These are phyloP conservation scores for Falco punctatus DNA, from an alignment of 2,113 vertebrate genomes.

Conservation along the genomic window DNA sequence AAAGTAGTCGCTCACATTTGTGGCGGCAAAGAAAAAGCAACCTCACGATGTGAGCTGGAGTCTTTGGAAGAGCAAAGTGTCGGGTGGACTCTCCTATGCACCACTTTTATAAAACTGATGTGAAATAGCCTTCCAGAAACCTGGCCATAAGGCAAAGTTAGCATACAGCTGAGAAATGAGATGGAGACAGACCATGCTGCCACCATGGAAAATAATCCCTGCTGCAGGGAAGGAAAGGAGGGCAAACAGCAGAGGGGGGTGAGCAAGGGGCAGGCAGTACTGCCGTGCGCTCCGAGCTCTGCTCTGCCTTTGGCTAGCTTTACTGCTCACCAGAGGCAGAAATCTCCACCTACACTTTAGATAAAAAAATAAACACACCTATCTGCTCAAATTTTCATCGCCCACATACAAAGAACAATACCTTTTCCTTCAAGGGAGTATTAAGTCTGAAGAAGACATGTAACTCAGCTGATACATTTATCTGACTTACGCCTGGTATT, in stretches of 20 bases:
- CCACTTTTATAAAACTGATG: not conserved
- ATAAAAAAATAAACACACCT: not conserved
- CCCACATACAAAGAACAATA: not conserved
- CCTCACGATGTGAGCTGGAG: not conserved
- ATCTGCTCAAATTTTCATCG: not conserved
- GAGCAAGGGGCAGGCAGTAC: not conserved
- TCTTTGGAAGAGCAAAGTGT: not conserved
- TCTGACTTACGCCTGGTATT: not conserved
- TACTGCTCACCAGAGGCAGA: not conserved
- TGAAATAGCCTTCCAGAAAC: not conserved
- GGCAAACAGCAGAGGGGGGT: not conserved
- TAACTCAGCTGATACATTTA: not conserved
- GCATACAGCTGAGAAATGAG: not conserved
- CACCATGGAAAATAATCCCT: not conserved
- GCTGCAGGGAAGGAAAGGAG: too few relatives aligned
- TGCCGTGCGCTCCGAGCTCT: fast-evolving
- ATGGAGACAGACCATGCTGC: not conserved
- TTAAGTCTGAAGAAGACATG: not conserved
- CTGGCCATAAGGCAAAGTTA: not conserved
- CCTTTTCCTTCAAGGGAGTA: not conserved
- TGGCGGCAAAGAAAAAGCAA: not conserved
- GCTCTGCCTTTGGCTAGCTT: not conserved
- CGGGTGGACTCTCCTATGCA: not conserved
- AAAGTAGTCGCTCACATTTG: not conserved
- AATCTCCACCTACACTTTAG: not conserved